These are phyloP conservation scores for Chionodraco myersi DNA, from an alignment of 2,113 vertebrate species.

Conservation along the genomic window DNA sequence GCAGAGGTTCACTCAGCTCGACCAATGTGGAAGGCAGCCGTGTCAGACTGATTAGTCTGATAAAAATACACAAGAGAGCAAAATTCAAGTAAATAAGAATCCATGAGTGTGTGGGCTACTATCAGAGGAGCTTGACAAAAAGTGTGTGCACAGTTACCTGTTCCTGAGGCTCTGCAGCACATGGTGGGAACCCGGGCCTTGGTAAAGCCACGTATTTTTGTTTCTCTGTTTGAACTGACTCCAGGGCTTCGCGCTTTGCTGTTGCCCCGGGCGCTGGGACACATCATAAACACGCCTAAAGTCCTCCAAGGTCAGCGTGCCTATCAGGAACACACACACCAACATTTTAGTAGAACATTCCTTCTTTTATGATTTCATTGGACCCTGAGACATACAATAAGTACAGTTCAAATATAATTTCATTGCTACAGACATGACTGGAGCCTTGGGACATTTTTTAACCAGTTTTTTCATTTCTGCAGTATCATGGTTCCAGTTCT, in stretches of 20 bases:
- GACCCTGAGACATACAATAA: neutral
- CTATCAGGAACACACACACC: slow-evolving; percentile 65
- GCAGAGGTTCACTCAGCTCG: slow-evolving; percentile 94
- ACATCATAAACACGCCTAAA: slow-evolving; percentile 89
- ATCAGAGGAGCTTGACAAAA: neutral
- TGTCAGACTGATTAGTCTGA: slow-evolving; percentile 92
- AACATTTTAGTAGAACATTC: neutral
- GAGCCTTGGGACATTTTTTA: neutral
- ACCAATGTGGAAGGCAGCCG: slow-evolving; percentile 90
- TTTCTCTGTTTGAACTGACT: slow-evolving; percentile 89
- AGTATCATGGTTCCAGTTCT: neutral
- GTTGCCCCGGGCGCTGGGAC: slow-evolving; percentile 86
- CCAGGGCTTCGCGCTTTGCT: slow-evolving; percentile 82
- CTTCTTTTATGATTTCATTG: neutral
- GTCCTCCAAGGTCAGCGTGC: slow-evolving; percentile 90
- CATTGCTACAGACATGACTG: neutral
- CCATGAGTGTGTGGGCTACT: neutral
- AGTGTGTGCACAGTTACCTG: slow-evolving; percentile 81
- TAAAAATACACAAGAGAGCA: neutral
- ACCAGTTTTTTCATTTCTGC: neutral
- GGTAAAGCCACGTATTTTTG: slow-evolving; percentile 93
- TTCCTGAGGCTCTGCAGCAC: slow-evolving; percentile 90
- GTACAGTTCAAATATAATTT: neutral
- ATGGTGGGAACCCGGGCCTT: slow-evolving; percentile 92
- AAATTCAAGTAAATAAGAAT: neutral